Evolutionary conservation across 2,113 vertebrate species (phyloP).

Genomic region (Ancistrus triradiatus): DNA sequence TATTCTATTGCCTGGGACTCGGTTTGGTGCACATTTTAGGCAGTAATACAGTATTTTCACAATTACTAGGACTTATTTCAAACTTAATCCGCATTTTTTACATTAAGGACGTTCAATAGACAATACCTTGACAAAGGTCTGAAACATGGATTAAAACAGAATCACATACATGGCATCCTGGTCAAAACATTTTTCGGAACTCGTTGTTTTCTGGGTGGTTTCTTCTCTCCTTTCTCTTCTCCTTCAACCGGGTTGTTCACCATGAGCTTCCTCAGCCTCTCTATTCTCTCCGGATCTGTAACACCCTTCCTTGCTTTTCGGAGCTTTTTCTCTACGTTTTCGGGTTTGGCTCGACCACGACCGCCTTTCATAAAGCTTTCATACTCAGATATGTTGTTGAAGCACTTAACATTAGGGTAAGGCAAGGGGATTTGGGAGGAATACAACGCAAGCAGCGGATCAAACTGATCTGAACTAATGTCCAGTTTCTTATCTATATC

Average conservation of each 20-base stretch:
- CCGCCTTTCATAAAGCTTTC: constrained; percentile 80
- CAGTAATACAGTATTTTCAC: too few relatives aligned
- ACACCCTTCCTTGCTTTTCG: constrained; percentile 60
- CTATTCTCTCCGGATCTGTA: constrained; percentile 74
- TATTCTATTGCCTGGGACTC: too few relatives aligned
- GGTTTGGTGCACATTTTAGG: too few relatives aligned
- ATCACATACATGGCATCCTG: constrained; percentile 83
- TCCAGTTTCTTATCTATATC: constrained; percentile 58
- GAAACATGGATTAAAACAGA: not conserved
- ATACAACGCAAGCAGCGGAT: constrained; percentile 83
- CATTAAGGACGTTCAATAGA: too few relatives aligned
- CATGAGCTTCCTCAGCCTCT: constrained; percentile 81
- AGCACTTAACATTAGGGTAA: constrained; percentile 78
- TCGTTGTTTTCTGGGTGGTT: constrained; percentile 54
- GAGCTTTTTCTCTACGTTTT: constrained; percentile 69
- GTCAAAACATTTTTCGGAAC: constrained; percentile 85
- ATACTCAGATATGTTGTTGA: constrained; percentile 89
- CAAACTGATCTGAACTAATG: constrained; percentile 80
- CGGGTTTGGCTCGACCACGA: constrained; percentile 68
- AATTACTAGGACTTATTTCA: too few relatives aligned
- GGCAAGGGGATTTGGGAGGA: constrained; percentile 73
- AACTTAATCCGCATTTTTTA: too few relatives aligned
- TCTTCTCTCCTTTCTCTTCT: constrained; percentile 52
- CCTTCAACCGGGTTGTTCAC: constrained; percentile 65
- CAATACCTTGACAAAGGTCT: too few relatives aligned